These are phyloP conservation scores for Hydrochoerus hydrochaeris DNA, from an alignment of 2,113 vertebrate species.

Conservation along the genomic window DNA sequence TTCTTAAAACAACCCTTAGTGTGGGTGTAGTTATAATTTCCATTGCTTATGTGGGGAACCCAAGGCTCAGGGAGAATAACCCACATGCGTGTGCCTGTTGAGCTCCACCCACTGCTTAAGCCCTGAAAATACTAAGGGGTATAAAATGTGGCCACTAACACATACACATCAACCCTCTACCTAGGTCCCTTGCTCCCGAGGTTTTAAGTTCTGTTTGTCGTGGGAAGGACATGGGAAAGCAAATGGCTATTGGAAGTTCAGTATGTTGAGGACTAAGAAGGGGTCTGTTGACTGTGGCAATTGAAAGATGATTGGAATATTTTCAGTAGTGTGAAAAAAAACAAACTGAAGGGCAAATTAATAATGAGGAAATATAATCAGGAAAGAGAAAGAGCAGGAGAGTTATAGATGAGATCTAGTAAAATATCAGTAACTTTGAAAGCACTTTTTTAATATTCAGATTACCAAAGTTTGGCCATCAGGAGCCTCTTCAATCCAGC, in stretches of 20 bases:
- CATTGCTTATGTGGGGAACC: background rate
- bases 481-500: background rate
- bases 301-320: background rate
- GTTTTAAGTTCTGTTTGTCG: slow-evolving; percentile 5
- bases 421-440: slow-evolving; percentile 37
- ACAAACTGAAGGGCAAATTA: slow-evolving; percentile 15
- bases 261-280: background rate
- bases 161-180: background rate
- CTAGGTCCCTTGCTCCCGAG: background rate
- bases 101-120: background rate
- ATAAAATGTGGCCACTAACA: slow-evolving; percentile 24
- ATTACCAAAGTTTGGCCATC: slow-evolving; percentile 8
- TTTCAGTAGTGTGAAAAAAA: slow-evolving; percentile 52
- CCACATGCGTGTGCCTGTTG: slow-evolving; percentile 2
- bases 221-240: background rate
- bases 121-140: slow-evolving; percentile 14
- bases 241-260: slow-evolving; percentile 9
- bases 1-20: slow-evolving; percentile 24
- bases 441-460: slow-evolving; percentile 8
- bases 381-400: background rate
- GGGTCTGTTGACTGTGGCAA: slow-evolving; percentile 2
- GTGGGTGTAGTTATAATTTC: slow-evolving; percentile 16
- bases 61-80: background rate
- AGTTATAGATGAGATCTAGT: background rate
- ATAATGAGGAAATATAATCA: slow-evolving; percentile 30